phyloP scores from a whole-genome alignment of 2,797 vertebrate species.

The Chelmon rostratus region DNA sequence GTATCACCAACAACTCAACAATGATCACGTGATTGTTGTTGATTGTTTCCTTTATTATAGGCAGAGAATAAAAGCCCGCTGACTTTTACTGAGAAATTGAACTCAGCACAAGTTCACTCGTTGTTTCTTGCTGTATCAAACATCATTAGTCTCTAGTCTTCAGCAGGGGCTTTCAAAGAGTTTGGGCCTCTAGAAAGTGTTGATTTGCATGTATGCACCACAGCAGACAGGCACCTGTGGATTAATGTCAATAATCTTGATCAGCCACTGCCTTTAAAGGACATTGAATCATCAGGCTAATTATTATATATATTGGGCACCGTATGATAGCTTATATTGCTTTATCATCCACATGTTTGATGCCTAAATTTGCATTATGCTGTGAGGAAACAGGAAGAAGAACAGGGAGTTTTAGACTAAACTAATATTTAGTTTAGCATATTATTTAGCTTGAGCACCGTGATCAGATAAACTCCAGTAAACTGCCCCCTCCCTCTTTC shows the following conservation, averaged over 20 bases:
- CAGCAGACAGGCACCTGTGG: slow-evolving; percentile 7
- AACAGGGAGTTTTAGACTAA: neutral
- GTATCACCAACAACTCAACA: slow-evolving; percentile 9
- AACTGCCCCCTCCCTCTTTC: neutral
- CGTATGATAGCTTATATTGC: neutral
- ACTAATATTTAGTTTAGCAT: neutral
- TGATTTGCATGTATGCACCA: neutral
- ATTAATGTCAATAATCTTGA: slow-evolving; percentile 11
- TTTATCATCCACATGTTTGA: neutral
- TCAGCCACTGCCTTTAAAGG: neutral
- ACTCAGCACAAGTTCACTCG: slow-evolving; percentile 6
- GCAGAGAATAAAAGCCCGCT: neutral
- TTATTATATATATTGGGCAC: neutral
- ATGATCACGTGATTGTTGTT: slow-evolving; percentile 1
- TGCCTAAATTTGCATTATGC: neutral
- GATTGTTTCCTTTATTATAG: neutral
- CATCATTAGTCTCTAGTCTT: neutral
- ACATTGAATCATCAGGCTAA: no score
- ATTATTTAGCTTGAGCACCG: slow-evolving; percentile 6
- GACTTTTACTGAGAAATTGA: neutral
- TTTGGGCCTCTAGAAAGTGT: neutral
- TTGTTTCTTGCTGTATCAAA: neutral
- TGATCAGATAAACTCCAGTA: slow-evolving; percentile 7
- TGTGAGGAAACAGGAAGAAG: neutral
- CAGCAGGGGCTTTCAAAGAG: neutral